A percentile compares a stretch with the other conserved stretches of the same genome.
These are phyloP conservation scores for Drosophila ohnishii DNA, from an alignment of 1,140 invertebrate species.

Conservation along the genomic window DNA sequence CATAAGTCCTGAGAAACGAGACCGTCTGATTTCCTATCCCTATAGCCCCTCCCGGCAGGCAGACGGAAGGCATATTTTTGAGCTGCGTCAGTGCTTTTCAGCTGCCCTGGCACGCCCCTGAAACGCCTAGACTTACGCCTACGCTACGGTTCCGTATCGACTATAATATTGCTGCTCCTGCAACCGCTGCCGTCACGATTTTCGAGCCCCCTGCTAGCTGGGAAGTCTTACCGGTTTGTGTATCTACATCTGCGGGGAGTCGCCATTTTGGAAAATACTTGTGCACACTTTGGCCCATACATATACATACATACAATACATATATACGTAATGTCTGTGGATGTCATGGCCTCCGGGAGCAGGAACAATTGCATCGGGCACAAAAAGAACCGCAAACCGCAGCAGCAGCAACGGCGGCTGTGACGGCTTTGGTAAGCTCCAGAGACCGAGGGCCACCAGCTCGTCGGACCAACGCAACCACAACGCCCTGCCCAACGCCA, in stretches of 20 bases:
- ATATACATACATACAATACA: constrained; percentile 2
- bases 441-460: constrained; percentile 55
- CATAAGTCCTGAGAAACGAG: constrained; percentile 53
- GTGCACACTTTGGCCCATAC: constrained; percentile 15
- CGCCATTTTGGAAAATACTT: constrained; percentile 74
- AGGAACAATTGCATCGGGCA: constrained; percentile 75
- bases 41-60: background rate
- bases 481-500: constrained; percentile 57
- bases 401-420: constrained; percentile 44
- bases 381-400: constrained; percentile 78
- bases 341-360: constrained; percentile 61
- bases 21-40: constrained; percentile 15
- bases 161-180: constrained; percentile 29
- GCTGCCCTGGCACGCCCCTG: constrained; percentile 38
- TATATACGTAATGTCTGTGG: constrained; percentile 40
- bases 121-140: constrained; percentile 29
- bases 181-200: constrained; percentile 54
- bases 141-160: constrained; percentile 14
- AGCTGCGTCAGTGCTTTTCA: constrained; percentile 52
- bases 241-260: constrained; percentile 54
- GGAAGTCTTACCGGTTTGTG: constrained; percentile 68
- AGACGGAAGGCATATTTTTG: constrained; percentile 39
- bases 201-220: constrained; percentile 41
- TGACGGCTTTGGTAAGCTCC: constrained; percentile 70
- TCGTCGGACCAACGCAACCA: constrained; percentile 67